Conservation (phyloP, 2,888 invertebrate genomes). For the Drosophila borealis region DNA sequence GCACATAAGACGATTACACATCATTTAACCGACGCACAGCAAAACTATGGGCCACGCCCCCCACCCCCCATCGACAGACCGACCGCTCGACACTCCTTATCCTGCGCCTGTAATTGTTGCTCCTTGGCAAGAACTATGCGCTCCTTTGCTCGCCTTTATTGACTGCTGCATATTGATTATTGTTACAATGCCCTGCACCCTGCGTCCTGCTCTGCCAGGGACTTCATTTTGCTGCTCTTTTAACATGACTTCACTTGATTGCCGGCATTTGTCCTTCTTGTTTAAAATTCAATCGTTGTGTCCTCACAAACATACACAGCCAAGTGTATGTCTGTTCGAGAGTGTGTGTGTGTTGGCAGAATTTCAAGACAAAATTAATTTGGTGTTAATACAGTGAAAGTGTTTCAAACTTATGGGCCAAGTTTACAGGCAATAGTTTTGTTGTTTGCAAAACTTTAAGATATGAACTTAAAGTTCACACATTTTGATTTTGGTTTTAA, state of each 20-base stretch:
- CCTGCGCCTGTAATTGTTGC: slow-evolving; percentile 72
- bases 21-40: slow-evolving; percentile 83
- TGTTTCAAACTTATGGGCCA: slow-evolving; percentile 46
- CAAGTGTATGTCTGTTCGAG: background rate
- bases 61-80: background rate
- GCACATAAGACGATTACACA: slow-evolving; percentile 84
- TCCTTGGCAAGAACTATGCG: slow-evolving; percentile 35
- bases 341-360: slow-evolving; percentile 12
- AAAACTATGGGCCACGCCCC: slow-evolving; percentile 59
- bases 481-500: background rate
- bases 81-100: background rate
- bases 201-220: slow-evolving; percentile 4
- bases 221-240: slow-evolving; percentile 59
- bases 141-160: slow-evolving; percentile 49
- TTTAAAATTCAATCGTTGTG: slow-evolving; percentile 75
- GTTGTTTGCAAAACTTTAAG: slow-evolving; percentile 36
- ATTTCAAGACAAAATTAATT: slow-evolving; percentile 64
- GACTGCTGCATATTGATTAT: slow-evolving; percentile 81
- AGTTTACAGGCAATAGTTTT: slow-evolving; percentile 33
- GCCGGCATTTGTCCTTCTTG: slow-evolving; percentile 71
- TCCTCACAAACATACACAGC: slow-evolving; percentile 21
- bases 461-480: slow-evolving; percentile 6
- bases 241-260: slow-evolving; percentile 68
- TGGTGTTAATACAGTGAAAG: slow-evolving; percentile 78
- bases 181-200: slow-evolving; percentile 57